Evolutionary conservation across 2,888 invertebrate genomes (phyloP).

Genomic region (Pollenia labialis): DNA sequence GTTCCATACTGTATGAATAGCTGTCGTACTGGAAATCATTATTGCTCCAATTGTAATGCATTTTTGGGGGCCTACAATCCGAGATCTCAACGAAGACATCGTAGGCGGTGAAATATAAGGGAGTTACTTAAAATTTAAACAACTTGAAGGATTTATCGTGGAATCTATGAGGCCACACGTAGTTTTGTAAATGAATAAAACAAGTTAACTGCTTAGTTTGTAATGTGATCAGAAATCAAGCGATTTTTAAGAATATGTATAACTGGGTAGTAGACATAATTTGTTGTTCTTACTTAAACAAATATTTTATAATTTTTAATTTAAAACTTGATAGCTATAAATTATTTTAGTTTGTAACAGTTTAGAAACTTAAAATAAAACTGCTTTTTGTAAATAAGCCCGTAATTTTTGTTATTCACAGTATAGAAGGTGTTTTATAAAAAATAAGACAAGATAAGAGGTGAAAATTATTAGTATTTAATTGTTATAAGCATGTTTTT

Average conservation of each 20-base stretch:
- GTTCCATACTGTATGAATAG: conserved; percentile 83
- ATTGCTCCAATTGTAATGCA: conserved; percentile 82
- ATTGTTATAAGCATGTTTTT: background rate
- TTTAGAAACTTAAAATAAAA: background rate
- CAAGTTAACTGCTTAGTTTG: background rate
- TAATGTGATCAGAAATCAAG: too few relatives aligned
- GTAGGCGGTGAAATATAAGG: conserved; percentile 13
- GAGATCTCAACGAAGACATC: conserved; percentile 42
- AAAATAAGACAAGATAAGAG: too few relatives aligned
- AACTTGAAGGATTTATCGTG: too few relatives aligned
- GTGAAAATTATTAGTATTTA: background rate
- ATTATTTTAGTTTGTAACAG: too few relatives aligned
- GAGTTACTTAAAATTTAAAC: background rate
- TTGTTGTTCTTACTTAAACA: too few relatives aligned
- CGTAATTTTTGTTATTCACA: too few relatives aligned
- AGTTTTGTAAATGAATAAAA: conserved; percentile 15
- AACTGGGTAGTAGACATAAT: too few relatives aligned
- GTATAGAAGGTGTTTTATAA: too few relatives aligned
- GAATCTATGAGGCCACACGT: too few relatives aligned
- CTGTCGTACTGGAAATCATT: conserved; percentile 83
- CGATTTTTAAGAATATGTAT: too few relatives aligned
- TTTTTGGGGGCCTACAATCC: conserved; percentile 81
- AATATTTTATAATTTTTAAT: too few relatives aligned
- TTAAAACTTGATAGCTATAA: too few relatives aligned
- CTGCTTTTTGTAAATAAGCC: background rate